Evolutionary conservation across 1,140 invertebrate species (phyloP).

Genomic region (Sarcophaga bullata): DNA sequence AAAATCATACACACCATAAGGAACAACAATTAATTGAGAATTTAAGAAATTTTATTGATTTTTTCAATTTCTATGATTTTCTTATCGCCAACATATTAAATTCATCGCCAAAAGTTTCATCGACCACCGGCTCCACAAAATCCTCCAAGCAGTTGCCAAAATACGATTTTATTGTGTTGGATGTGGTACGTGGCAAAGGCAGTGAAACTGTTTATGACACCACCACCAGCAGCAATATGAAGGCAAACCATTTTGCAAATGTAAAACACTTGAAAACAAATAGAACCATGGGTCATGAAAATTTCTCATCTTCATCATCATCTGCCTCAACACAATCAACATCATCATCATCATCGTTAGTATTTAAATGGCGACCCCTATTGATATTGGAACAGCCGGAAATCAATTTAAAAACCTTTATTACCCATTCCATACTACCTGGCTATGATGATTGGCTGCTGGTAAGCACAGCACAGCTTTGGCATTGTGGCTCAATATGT

Average conservation of each 20-base stretch:
- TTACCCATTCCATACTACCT: conserved; percentile 60
- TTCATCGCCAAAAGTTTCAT: conserved; percentile 20
- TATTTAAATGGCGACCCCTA: conserved; percentile 58
- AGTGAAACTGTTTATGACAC: background rate
- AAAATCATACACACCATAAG: background rate
- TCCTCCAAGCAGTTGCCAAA: conserved; percentile 48
- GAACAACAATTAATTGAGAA: conserved; percentile 34
- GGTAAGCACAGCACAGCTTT: conserved; percentile 56
- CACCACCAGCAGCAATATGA: conserved; percentile 10
- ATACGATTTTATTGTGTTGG: conserved; percentile 63
- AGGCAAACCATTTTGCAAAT: background rate
- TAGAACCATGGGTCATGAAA: conserved; percentile 6
- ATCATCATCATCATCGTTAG: conserved; percentile 14
- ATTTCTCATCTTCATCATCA: conserved; percentile 17
- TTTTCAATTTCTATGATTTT: conserved; percentile 62
- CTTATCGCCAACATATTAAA: conserved; percentile 47
- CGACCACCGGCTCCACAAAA: background rate
- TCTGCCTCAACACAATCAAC: conserved; percentile 28
- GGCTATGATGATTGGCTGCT: conserved; percentile 62
- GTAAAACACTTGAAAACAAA: background rate
- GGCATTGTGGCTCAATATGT: conserved; percentile 62
- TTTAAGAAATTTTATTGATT: conserved; percentile 57
- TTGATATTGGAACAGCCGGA: conserved; percentile 58
- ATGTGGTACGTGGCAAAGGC: conserved; percentile 50
- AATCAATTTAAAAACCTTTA: conserved; percentile 49